phyloP scores from a whole-genome alignment of 2,888 invertebrate species.

The Hermaeophaga mercurialis region DNA sequence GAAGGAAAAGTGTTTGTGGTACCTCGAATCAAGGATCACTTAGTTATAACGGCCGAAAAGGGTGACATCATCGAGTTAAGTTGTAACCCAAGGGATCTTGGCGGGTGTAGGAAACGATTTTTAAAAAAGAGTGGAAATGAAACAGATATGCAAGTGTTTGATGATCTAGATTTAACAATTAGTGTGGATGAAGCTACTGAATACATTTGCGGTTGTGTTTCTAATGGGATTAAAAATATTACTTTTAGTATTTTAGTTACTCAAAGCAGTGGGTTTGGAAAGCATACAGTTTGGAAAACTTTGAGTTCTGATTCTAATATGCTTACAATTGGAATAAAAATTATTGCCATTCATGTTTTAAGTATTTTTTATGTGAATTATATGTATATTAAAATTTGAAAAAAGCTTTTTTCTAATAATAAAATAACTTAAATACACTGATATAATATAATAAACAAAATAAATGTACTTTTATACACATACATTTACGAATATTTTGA shows the following conservation, averaged over 20 bases:
- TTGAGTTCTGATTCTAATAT: too few relatives aligned
- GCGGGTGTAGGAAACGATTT: conserved; percentile 1
- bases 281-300: background rate
- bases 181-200: background rate
- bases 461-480: too few relatives aligned
- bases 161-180: background rate
- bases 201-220: conserved; percentile 4
- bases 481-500: too few relatives aligned
- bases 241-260: background rate
- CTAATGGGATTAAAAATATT: background rate
- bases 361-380: too few relatives aligned
- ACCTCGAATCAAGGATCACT: background rate
- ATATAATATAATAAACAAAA: too few relatives aligned
- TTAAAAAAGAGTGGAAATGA: background rate
- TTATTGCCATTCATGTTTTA: too few relatives aligned
- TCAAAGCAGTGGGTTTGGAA: conserved; percentile 1
- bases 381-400: too few relatives aligned
- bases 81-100: conserved; percentile 6
- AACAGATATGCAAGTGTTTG: background rate
- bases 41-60: background rate
- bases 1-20: background rate
- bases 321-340: too few relatives aligned
- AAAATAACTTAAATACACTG: too few relatives aligned
- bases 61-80: conserved; percentile 6
- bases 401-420: too few relatives aligned